Evolutionary conservation across 2,113 vertebrate genomes (phyloP), one percentile per base, ranked within the genome.

Genomic region (Campylomormyrus tamandua): DNA sequence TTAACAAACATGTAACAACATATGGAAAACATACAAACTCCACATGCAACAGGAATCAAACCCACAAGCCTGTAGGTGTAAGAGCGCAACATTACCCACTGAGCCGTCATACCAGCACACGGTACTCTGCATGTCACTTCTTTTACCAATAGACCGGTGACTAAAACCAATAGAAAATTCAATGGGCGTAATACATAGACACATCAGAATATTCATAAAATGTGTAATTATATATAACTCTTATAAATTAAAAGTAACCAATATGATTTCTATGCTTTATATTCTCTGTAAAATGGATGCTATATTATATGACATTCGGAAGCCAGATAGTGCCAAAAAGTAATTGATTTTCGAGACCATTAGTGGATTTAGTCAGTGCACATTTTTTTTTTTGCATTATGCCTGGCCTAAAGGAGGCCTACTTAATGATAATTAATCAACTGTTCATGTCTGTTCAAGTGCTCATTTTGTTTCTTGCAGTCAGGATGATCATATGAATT

Each of bases 301-400:
- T 84, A 42, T n/a, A 84, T 58, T 89, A 84, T 84, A 24, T 4
- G 24, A 84, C 31, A 52, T 31, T 46, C 10, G 56, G 35, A 83
- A 48, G 49, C 89, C 52, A 39, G 10, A 17, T 10, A 62, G 35
- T 84, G 77, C 21, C 89, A 84, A 45, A 84, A 49, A 13, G 31
- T 83, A 58, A 80, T 83, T 84, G 74, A 89, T 89, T 89, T 89
- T 62, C 58, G 42, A 21, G 39, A 84, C 77, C 77, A 58, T 84
- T 89, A 89, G 50, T n/a, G 21, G 48, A 89, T 84, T 80, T 84
- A 50, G 56, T 46, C 21, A 53, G 48, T 35, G 49, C 27, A 13
- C 48, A 56, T 89, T 80, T 89, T 53, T 1, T 39, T 39, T 83
- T 80, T 49, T 53, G 49, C 8, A 89, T 89, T 83, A 83, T 42